Percentiles rank a stretch among this genome's conserved stretches.
Conservation (phyloP, 2,113 vertebrate species). For the Lycaon pictus region DNA sequence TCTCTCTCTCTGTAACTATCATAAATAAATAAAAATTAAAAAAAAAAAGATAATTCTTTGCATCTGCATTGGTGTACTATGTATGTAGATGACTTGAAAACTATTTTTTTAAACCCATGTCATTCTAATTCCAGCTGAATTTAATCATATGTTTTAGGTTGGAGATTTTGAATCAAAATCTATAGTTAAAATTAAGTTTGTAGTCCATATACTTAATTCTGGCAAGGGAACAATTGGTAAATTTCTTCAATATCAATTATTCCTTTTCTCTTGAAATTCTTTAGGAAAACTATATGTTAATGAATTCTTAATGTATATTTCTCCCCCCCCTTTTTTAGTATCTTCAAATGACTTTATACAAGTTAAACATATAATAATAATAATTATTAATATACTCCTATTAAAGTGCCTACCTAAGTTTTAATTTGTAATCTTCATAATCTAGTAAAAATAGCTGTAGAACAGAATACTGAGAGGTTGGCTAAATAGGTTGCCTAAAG, state of each 20-base stretch:
- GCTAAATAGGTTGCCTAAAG: neutral
- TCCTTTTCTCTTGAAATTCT: slow-evolving; percentile 8
- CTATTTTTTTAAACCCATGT: neutral
- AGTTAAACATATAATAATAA: neutral
- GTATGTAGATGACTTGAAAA: neutral
- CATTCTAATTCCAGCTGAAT: neutral
- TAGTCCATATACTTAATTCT: neutral
- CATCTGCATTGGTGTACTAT: neutral
- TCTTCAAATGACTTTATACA: neutral
- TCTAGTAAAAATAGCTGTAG: neutral
- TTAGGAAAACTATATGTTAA: neutral
- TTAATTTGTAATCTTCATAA: neutral
- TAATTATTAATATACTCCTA: neutral
- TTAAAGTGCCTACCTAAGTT: neutral
- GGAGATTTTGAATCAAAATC: neutral
- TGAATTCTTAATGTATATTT: neutral
- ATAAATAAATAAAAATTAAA: too few species aligned
- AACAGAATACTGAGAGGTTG: neutral
- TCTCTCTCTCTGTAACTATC: too few species aligned
- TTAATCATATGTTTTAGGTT: neutral
- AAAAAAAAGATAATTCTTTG: neutral
- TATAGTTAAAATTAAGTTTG: neutral
- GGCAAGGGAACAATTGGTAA: neutral
- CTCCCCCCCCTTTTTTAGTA: neutral
- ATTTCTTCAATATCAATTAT: neutral